Evolutionary conservation across 2,888 invertebrate species (phyloP).

Genomic region (Tortricodes alternella): DNA sequence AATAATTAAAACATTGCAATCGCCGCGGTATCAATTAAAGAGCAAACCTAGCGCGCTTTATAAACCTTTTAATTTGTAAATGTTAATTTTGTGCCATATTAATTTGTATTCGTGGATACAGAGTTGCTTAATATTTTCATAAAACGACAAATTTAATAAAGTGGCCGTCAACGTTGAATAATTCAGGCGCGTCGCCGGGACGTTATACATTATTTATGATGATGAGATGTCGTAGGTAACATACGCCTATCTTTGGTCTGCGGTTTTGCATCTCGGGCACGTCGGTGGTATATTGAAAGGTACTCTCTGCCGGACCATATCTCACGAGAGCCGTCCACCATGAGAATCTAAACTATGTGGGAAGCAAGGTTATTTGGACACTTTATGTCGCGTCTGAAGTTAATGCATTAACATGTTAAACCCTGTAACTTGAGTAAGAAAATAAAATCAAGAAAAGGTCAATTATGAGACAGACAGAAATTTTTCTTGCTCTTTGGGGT

Average conservation of each 20-base stretch:
- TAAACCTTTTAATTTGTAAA: conserved; percentile 51
- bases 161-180: conserved; percentile 74
- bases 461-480: too few species aligned
- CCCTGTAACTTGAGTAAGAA: too few species aligned
- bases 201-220: conserved; percentile 79
- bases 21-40: conserved; percentile 37
- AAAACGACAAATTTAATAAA: conserved; percentile 80
- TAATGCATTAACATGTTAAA: too few species aligned
- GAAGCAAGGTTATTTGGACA: background rate
- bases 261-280: conserved; percentile 76
- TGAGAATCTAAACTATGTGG: conserved; percentile 8
- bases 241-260: conserved; percentile 68
- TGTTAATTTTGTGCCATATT: conserved; percentile 58
- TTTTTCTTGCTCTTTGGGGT: too few species aligned
- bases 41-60: conserved; percentile 34
- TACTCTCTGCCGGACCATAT: conserved; percentile 36
- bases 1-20: conserved; percentile 24
- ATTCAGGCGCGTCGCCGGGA: conserved; percentile 66
- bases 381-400: background rate
- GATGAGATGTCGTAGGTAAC: conserved; percentile 74
- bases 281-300: conserved; percentile 65
- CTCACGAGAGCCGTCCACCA: conserved; percentile 20
- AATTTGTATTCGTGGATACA: conserved; percentile 53
- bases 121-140: conserved; percentile 62
- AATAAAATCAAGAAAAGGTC: too few species aligned